phyloP scores from a whole-genome alignment of 2,888 invertebrate genomes.

The Congeria kusceri region DNA sequence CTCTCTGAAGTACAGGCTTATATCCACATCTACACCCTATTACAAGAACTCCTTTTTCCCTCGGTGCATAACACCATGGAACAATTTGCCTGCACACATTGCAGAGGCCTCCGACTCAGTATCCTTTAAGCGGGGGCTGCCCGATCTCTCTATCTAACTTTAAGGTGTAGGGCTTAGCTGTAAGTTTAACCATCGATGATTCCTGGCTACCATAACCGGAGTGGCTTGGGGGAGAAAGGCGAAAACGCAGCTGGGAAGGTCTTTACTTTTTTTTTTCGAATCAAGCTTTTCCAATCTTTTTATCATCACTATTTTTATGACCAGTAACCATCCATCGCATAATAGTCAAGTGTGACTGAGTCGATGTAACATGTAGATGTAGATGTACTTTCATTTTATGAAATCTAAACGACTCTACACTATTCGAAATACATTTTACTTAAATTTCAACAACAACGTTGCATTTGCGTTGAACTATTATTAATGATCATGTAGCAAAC shows the following conservation, averaged over 20 bases:
- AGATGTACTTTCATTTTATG: too few relatives aligned
- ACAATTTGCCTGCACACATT: conserved; percentile 6
- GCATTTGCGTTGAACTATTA: too few relatives aligned
- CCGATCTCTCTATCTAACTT: not conserved
- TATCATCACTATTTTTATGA: not conserved
- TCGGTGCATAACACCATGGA: conserved; percentile 3
- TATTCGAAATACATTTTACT: too few relatives aligned
- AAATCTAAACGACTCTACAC: too few relatives aligned
- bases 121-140: conserved; percentile 12
- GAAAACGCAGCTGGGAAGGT: not conserved
- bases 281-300: not conserved
- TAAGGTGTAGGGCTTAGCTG: not conserved
- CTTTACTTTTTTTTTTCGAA: not conserved
- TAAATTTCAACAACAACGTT: too few relatives aligned
- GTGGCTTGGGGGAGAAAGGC: conserved; percentile 1
- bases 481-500: too few relatives aligned
- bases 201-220: conserved; percentile 26
- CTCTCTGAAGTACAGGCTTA: conserved; percentile 19
- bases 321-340: not conserved
- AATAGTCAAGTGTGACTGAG: not conserved
- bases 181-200: conserved; percentile 16
- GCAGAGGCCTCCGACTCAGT: conserved; percentile 13
- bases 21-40: conserved; percentile 23
- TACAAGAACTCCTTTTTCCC: conserved; percentile 31
- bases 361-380: not conserved